These are phyloP conservation scores for Sakesphorus luctuosus DNA, from an alignment of 2,113 vertebrate genomes.

Conservation along the genomic window DNA sequence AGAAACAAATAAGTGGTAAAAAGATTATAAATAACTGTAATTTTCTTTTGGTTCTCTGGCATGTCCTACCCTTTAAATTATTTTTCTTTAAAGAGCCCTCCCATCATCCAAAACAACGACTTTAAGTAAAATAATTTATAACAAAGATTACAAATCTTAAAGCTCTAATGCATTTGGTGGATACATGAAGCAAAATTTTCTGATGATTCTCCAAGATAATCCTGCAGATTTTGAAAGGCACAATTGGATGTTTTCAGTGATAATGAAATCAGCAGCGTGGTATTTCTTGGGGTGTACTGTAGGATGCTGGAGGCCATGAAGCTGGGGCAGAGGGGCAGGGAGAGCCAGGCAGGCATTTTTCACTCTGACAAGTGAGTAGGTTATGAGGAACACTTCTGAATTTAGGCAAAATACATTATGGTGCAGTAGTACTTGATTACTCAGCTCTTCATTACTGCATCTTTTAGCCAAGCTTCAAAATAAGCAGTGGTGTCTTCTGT, in stretches of 20 bases:
- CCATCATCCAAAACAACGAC: not conserved
- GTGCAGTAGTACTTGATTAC: not conserved
- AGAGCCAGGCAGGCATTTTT: not conserved
- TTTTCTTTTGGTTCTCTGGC: not conserved
- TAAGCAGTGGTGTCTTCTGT: not conserved
- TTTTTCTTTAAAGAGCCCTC: not conserved
- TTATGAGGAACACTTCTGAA: not conserved
- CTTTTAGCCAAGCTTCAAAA: not conserved
- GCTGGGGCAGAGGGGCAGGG: not conserved
- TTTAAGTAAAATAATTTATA: not conserved
- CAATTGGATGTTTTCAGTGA: not conserved
- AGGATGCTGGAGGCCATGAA: not conserved
- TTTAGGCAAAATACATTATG: not conserved
- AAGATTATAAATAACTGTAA: not conserved
- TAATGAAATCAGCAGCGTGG: not conserved
- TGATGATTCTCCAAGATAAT: not conserved
- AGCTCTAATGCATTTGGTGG: not conserved
- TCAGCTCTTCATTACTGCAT: not conserved
- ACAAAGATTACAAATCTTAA: not conserved
- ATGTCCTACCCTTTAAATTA: not conserved
- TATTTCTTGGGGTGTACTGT: not conserved
- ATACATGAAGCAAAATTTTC: not conserved
- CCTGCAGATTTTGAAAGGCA: not conserved
- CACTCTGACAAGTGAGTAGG: not conserved
- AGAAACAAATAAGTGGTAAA: conserved; percentile 5